phyloP scores from a whole-genome alignment of 2,113 vertebrate genomes.

The Pteruthius melanotis region DNA sequence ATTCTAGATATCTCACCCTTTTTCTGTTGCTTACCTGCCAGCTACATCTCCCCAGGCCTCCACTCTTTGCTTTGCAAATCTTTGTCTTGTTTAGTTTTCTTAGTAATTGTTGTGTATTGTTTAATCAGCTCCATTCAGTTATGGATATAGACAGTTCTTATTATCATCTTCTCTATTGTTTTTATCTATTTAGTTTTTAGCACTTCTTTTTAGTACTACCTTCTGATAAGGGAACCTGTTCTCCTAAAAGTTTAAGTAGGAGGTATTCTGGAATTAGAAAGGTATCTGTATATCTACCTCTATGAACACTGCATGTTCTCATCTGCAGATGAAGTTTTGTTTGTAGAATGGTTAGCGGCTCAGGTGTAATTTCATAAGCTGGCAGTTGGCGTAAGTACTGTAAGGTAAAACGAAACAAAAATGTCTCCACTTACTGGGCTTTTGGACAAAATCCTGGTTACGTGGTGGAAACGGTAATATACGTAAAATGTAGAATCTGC shows the following conservation, averaged over 20 bases:
- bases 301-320: not conserved
- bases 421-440: not conserved
- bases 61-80: not conserved
- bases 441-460: not conserved
- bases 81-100: not conserved
- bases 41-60: not conserved
- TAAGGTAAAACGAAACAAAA: not conserved
- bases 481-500: not conserved
- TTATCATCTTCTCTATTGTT: not conserved
- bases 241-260: not conserved
- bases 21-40: not conserved
- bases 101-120: not conserved
- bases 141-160: not conserved
- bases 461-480: not conserved
- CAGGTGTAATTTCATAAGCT: not conserved
- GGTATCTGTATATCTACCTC: not conserved
- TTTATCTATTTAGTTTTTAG: not conserved
- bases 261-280: not conserved
- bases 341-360: not conserved
- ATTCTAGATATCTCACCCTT: not conserved
- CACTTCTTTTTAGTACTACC: not conserved
- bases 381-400: not conserved
- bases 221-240: not conserved
- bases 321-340: not conserved
- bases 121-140: not conserved